Evolutionary conservation across 2,888 invertebrate genomes (phyloP), one percentile per base, ranked within the genome.

Genomic region (Diabrotica balteata): DNA sequence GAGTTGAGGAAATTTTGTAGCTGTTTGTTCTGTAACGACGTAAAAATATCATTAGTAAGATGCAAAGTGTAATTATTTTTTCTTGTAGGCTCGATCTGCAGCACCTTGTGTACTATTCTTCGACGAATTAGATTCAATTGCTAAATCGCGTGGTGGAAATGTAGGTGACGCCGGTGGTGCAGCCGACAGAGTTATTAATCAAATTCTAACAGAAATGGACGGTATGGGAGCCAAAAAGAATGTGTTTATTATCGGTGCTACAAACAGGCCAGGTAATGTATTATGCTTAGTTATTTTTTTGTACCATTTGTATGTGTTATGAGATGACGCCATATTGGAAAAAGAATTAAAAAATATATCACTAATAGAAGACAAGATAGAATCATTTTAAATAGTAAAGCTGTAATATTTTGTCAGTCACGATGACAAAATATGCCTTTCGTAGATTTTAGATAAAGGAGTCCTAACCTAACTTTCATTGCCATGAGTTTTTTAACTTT

Each of bases 221-320:
- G 99, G 99, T 80, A 99, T 99, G 98, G 97, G 97, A 49, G 95
- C 97, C 45, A 99, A 99, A 88, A 99, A 99, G 86, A 99, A 99
- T 84, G 99, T 99, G 32, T 99, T 99, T 85, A 99, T 99, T 77
- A 99, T 99, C 83, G 99, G 99, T 83, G 93, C 95, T 75, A 96
- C 96, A 71, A 96, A 96, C 86, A 88, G 95, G 77, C 92, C 92
- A 72, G 87, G 86, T 86, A 79, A 65, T 59, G n/a, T 44, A 43
- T 59, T 70, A 69, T 53, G 5, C 42, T 53, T 6, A n/a, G 8
- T 51, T 63, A 11, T 72, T 80, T 60, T 44, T 55, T 54, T 17
- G 7, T 52, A 4, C 47, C 9, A 51, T n/a, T 54, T 4, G 9
- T 7, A 9, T 53, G 8, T 52, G 17, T 11, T 17, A 61, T 1